These are phyloP conservation scores for Capitella teleta DNA, from an alignment of 1,140 invertebrate genomes.

Conservation along the genomic window DNA sequence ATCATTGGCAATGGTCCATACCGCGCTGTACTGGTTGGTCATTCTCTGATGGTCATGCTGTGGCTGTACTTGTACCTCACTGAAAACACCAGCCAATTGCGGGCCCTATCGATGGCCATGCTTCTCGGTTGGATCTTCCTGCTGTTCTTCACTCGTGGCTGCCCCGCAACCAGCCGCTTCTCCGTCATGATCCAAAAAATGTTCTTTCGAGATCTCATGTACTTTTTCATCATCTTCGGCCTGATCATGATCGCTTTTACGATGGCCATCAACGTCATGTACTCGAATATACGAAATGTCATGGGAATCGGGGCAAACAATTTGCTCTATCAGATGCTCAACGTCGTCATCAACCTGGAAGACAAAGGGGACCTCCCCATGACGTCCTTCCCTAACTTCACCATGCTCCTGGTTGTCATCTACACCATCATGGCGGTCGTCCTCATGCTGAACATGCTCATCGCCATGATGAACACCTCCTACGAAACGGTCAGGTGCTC, in stretches of 20 bases:
- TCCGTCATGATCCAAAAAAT: slow-evolving; percentile 13
- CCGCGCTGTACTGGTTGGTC: slow-evolving; percentile 3
- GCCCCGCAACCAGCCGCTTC: slow-evolving; percentile 9
- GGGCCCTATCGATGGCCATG: background rate
- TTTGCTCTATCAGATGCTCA: slow-evolving; percentile 11
- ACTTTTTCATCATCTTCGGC: slow-evolving; percentile 11
- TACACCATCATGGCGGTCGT: slow-evolving; percentile 13
- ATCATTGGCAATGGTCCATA: slow-evolving; percentile 12
- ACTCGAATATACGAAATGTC: background rate
- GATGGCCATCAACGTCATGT: slow-evolving; percentile 9
- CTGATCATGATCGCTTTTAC: slow-evolving; percentile 10
- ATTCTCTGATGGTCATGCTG: slow-evolving; percentile 1
- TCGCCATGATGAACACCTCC: slow-evolving; percentile 13
- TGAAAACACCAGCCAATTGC: background rate
- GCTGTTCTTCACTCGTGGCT: slow-evolving; percentile 11
- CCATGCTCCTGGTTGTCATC: slow-evolving; percentile 6
- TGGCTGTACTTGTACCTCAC: slow-evolving; percentile 9
- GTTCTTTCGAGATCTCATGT: slow-evolving; percentile 13
- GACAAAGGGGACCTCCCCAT: background rate
- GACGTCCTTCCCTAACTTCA: slow-evolving; percentile 6
- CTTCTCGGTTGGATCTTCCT: slow-evolving; percentile 12
- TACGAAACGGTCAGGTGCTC: slow-evolving; percentile 2
- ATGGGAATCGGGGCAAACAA: background rate
- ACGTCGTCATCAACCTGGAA: slow-evolving; percentile 10
- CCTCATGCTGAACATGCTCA: slow-evolving; percentile 12